Base-by-base conservation (phyloP, 2,797 vertebrate genomes). In the Margarornis squamiger region DNA sequence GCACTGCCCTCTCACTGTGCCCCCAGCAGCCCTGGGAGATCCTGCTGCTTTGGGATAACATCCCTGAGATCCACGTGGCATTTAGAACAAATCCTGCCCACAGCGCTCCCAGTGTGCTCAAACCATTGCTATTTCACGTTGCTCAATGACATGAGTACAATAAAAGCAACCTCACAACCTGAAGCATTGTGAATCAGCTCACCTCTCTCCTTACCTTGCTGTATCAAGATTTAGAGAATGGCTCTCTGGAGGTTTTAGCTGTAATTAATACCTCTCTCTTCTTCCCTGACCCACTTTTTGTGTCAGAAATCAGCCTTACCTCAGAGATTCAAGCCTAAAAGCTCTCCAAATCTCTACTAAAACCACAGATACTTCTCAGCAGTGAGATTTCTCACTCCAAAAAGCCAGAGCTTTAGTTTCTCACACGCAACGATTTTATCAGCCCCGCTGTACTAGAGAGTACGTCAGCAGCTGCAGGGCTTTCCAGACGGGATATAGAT, bases 301-400 rank as follows among this genome's bases (percentile, higher is more conserved):
- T 63, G 20, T 55, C 79, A 66, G 94, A 94, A 93, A 68, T 89
- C 88, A 80, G 75, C 54, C 84, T 91, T 91, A 83, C 73, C 71
- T 94, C 74, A 74, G 89, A 97, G 91, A 94, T 26, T 88, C 76
- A 78, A 90, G 67, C 45, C 70, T 94, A 88, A 97, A 97, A 97
- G 39, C 93, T 92, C 94, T 91, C 91, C 72, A 96, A 87, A 96
- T 97, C 95, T 97, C 90, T 83, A 16, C 52, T 96, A 96, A 97
- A 96, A 90, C 76, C 49, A 71, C 54, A 86, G 29, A 91, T 48
- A 67, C 71, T 80, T 91, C 74, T 94, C 86, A 95, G 70, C 12
- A 46, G n/a, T 27, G 45, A 96, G 74, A 93, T 61, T 88, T 66
- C 58, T 89, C 68, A 39, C 72, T 95, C 48, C 9, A 58, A 71